These are phyloP conservation scores for Brachionus angularis DNA, from an alignment of 1,140 invertebrate genomes.

Conservation along the genomic window DNA sequence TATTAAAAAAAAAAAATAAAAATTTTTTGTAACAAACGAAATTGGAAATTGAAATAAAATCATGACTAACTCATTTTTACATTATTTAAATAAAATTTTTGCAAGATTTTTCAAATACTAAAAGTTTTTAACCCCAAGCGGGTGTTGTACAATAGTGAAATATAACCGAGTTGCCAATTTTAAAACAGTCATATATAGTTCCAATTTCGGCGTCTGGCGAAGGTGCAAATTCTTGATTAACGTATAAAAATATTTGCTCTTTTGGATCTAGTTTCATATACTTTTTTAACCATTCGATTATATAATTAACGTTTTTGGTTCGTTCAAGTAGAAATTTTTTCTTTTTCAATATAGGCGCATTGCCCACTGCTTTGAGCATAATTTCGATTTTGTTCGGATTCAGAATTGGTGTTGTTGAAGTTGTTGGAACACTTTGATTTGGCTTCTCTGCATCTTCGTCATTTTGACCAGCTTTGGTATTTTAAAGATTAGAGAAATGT, in stretches of 20 bases:
- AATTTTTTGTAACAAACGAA: too few species aligned
- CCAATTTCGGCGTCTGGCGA: conserved; percentile 30
- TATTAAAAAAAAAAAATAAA: too few species aligned
- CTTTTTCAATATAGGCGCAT: conserved; percentile 94
- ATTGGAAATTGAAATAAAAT: too few species aligned
- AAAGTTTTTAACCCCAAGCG: conserved; percentile 45
- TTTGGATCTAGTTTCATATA: conserved; percentile 62
- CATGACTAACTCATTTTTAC: too few species aligned
- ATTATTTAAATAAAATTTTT: too few species aligned
- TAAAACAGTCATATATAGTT: conserved; percentile 39
- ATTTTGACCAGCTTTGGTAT: too few species aligned
- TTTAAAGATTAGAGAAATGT: too few species aligned
- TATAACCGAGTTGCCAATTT: conserved; percentile 4
- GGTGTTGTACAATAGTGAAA: conserved; percentile 36
- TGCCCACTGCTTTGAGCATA: conserved; percentile 82
- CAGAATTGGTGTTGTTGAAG: background rate
- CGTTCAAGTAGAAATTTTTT: conserved; percentile 87
- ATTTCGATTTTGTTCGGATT: conserved; percentile 72
- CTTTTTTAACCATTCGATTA: conserved; percentile 83
- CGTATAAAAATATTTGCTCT: conserved; percentile 42
- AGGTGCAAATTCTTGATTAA: conserved; percentile 44
- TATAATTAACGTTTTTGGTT: conserved; percentile 77
- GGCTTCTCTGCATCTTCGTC: background rate
- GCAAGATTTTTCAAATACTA: too few species aligned
- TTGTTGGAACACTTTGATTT: background rate